Conservation (phyloP, 2,113 vertebrate genomes). For the Brachyhypopomus gauderio region DNA sequence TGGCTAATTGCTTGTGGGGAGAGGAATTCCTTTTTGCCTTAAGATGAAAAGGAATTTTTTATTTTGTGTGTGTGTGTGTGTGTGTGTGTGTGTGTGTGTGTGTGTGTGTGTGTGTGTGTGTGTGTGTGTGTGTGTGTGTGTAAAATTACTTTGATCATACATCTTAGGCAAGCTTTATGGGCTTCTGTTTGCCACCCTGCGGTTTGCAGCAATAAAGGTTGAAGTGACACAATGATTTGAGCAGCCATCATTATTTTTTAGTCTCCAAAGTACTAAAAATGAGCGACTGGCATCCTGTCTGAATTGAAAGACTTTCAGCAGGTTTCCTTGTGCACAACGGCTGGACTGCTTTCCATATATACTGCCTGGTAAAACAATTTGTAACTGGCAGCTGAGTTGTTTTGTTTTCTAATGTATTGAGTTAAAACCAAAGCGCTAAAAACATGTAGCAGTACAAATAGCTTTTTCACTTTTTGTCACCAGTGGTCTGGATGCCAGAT, state of each 20-base stretch:
- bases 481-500: not conserved
- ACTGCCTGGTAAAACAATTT: not conserved
- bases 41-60: constrained; percentile 65
- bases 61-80: constrained; percentile 44
- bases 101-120: constrained; percentile 9
- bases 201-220: constrained; percentile 24
- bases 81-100: constrained; percentile 40
- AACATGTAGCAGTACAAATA: not conserved
- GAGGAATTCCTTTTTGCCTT: constrained; percentile 61
- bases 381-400: not conserved
- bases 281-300: not conserved
- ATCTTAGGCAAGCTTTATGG: not conserved
- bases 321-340: constrained; percentile 1
- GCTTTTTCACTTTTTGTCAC: not conserved
- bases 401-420: not conserved
- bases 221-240: not conserved
- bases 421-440: not conserved
- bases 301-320: not conserved
- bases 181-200: constrained; percentile 12
- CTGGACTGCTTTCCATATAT: not conserved
- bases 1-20: constrained; percentile 2
- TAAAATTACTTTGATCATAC: constrained; percentile 18
- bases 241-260: constrained; percentile 12
- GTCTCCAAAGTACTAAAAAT: not conserved
- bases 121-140: constrained; percentile 4